Conservation (phyloP, 2,888 invertebrate species). For the Eledona agricola region DNA sequence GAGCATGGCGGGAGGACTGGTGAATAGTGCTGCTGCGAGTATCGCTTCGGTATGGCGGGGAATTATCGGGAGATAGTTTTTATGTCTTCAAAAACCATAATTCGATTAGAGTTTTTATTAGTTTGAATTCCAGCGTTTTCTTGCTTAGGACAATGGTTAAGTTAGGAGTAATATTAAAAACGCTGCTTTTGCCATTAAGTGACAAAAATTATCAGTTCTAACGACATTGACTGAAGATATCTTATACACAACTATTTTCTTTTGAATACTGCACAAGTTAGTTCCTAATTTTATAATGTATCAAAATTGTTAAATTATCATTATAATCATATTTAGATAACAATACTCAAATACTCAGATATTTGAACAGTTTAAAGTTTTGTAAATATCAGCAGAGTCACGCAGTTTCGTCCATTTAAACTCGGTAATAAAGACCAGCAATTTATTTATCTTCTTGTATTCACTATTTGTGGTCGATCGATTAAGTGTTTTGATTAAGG, state of each 20-base stretch:
- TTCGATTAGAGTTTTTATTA: slow-evolving; percentile 9
- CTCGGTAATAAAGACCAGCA: slow-evolving; percentile 17
- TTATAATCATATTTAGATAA: not conserved
- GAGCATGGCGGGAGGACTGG: slow-evolving; percentile 76
- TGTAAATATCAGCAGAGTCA: slow-evolving; percentile 1
- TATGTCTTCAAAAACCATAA: slow-evolving; percentile 13
- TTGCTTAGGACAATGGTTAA: slow-evolving; percentile 7
- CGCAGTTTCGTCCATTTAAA: slow-evolving; percentile 7
- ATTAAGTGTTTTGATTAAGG: not conserved
- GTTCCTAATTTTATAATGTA: slow-evolving; percentile 13
- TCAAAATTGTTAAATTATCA: not conserved
- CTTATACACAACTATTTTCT: too few species aligned
- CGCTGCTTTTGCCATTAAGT: too few species aligned
- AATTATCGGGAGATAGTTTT: slow-evolving; percentile 66
- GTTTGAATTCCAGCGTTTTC: slow-evolving; percentile 17
- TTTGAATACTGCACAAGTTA: slow-evolving; percentile 12
- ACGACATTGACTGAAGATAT: too few species aligned
- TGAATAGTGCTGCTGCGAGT: slow-evolving; percentile 84
- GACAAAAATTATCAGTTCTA: too few species aligned
- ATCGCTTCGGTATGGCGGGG: slow-evolving; percentile 84
- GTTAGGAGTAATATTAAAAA: too few species aligned
- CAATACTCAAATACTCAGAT: not conserved
- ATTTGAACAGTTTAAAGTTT: slow-evolving; percentile 1
- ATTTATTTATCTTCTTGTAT: slow-evolving; percentile 1
- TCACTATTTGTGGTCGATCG: not conserved